These are phyloP conservation scores for Pocillopora grandis DNA, from an alignment of 92 coral and sea anemone genomes.

Conservation along the genomic window DNA sequence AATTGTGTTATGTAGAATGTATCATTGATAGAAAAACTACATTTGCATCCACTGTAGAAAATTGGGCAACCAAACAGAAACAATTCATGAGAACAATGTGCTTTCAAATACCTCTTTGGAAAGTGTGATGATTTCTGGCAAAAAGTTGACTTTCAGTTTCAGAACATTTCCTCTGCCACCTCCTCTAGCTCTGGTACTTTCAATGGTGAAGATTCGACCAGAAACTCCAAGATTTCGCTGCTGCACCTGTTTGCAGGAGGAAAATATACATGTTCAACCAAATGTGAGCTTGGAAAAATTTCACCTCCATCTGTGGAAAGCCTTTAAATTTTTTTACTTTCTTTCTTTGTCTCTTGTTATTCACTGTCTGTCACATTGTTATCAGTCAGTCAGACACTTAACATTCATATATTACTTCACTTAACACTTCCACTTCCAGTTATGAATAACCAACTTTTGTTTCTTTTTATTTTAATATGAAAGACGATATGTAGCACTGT, in stretches of 20 bases:
- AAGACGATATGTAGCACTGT: not conserved
- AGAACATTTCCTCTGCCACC: constrained; percentile 82
- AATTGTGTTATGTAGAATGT: too few relatives aligned
- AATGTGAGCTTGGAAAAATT: not conserved
- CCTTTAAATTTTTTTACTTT: too few relatives aligned
- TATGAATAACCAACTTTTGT: not conserved
- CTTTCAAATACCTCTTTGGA: constrained; percentile 77
- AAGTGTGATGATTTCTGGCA: constrained; percentile 97
- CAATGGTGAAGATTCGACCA: constrained; percentile 97
- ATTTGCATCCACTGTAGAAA: too few relatives aligned
- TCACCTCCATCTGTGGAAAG: not conserved
- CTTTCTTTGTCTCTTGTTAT: too few relatives aligned
- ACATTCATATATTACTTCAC: too few relatives aligned
- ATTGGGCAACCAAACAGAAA: too few relatives aligned
- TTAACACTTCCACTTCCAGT: too few relatives aligned
- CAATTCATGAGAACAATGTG: too few relatives aligned
- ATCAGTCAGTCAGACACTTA: too few relatives aligned
- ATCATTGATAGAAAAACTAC: too few relatives aligned
- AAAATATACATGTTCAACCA: not conserved
- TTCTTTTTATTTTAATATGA: not conserved
- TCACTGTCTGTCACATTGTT: too few relatives aligned
- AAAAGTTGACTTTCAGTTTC: constrained; percentile 95
- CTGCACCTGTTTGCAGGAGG: constrained; percentile 63
- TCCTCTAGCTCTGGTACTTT: constrained; percentile 93
- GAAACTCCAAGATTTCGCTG: constrained; percentile 96